Evolutionary conservation across 2,888 invertebrate species (phyloP).

Genomic region (Panorpa germanica): DNA sequence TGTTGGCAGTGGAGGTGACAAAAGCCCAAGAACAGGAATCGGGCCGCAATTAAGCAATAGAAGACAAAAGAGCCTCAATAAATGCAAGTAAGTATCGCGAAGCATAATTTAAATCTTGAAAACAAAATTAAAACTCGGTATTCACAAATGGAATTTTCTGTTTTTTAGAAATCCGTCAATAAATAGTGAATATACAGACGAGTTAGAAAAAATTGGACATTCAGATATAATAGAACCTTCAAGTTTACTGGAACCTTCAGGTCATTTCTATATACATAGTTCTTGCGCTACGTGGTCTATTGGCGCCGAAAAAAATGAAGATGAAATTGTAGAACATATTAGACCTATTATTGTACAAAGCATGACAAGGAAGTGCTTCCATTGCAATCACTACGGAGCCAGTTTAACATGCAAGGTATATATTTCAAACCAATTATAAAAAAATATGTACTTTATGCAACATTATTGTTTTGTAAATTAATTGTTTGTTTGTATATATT

Average conservation of each 20-base stretch:
- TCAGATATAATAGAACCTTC: slow-evolving; percentile 53
- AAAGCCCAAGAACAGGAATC: slow-evolving; percentile 27
- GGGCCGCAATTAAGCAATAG: slow-evolving; percentile 20
- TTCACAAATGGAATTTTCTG: no score
- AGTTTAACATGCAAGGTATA: slow-evolving; percentile 68
- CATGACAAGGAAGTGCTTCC: slow-evolving; percentile 52
- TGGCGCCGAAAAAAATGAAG: slow-evolving; percentile 33
- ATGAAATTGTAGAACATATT: slow-evolving; percentile 32
- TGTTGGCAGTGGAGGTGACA: no score
- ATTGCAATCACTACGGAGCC: slow-evolving; percentile 79
- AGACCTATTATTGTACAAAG: slow-evolving; percentile 42
- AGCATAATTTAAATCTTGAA: no score
- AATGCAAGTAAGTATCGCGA: slow-evolving; percentile 46
- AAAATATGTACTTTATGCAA: no score
- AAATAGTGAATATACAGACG: slow-evolving; percentile 68
- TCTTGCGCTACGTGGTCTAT: slow-evolving; percentile 76
- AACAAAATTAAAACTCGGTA: no score
- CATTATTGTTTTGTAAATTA: no score
- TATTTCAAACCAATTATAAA: slow-evolving; percentile 7
- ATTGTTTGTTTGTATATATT: slow-evolving; percentile 13
- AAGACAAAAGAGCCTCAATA: slow-evolving; percentile 53
- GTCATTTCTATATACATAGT: slow-evolving; percentile 68
- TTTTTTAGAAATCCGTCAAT: slow-evolving; percentile 53
- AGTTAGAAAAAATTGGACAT: slow-evolving; percentile 69
- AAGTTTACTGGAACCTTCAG: slow-evolving; percentile 52